Percentiles rank a stretch among this genome's conserved stretches.
Evolutionary conservation across 2,113 vertebrate species (phyloP).

Genomic region (Phyllostomus discolor): DNA sequence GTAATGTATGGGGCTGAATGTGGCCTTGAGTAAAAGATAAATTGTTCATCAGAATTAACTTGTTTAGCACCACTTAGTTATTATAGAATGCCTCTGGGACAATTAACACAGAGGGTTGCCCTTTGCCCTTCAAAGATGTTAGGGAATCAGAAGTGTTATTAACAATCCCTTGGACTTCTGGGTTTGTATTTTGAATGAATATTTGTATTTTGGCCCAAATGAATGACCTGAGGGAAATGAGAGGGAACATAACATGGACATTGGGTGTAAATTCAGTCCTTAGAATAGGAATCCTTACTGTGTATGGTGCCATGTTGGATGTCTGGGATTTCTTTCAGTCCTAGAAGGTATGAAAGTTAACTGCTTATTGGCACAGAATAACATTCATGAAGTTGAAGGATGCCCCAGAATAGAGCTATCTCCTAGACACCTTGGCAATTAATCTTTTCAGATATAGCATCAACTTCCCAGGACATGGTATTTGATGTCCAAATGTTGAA

Average conservation of each 20-base stretch:
- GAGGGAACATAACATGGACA: not conserved
- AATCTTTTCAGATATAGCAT: not conserved
- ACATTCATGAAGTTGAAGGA: not conserved
- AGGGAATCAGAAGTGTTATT: not conserved
- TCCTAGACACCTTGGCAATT: not conserved
- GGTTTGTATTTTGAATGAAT: not conserved
- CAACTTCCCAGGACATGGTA: not conserved
- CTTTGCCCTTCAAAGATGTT: not conserved
- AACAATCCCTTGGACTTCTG: not conserved
- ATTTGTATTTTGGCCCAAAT: not conserved
- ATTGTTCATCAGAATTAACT: not conserved
- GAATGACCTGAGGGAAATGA: not conserved
- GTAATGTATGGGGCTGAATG: not conserved
- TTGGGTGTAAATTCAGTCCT: not conserved
- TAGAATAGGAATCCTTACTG: not conserved
- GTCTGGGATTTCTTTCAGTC: not conserved
- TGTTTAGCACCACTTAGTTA: not conserved
- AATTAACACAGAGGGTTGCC: not conserved
- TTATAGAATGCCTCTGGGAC: not conserved
- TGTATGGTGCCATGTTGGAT: not conserved
- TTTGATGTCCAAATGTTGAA: not conserved
- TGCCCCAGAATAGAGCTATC: not conserved
- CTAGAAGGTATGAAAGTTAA: not conserved
- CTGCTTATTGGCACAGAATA: not conserved
- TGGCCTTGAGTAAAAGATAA: slow-evolving; percentile 9